These are phyloP conservation scores for Drosophila stalkeri DNA, from an alignment of 2,888 invertebrate genomes.

Conservation along the genomic window DNA sequence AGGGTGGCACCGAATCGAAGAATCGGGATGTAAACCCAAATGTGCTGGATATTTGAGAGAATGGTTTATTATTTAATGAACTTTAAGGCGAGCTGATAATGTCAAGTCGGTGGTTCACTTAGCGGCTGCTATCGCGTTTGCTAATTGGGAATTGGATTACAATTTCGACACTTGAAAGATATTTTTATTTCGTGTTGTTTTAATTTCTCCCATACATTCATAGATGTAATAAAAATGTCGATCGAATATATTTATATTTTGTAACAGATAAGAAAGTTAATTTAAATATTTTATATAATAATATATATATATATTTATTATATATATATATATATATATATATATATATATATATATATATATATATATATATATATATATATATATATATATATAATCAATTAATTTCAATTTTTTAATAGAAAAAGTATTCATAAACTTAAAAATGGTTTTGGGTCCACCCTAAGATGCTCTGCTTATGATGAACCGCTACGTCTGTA, in stretches of 20 bases:
- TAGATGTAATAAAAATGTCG: neutral
- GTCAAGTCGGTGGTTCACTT: constrained; percentile 1
- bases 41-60: constrained; percentile 34
- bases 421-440: neutral
- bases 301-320: neutral
- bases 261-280: neutral
- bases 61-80: constrained; percentile 36
- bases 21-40: constrained; percentile 14
- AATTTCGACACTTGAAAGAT: constrained; percentile 11
- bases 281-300: neutral
- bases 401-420: neutral
- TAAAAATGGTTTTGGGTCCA: constrained; percentile 29
- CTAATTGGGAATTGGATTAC: constrained; percentile 39
- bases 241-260: neutral
- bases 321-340: neutral
- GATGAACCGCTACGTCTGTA: constrained; percentile 21
- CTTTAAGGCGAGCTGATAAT: constrained; percentile 30
- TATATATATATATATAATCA: neutral
- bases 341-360: too few relatives aligned
- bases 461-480: constrained; percentile 58
- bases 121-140: constrained; percentile 5
- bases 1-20: constrained; percentile 49
- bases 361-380: too few relatives aligned
- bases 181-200: neutral
- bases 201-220: neutral